Evolutionary conservation across 2,113 vertebrate species (phyloP).

Genomic region (Dasyornis broadbenti): DNA sequence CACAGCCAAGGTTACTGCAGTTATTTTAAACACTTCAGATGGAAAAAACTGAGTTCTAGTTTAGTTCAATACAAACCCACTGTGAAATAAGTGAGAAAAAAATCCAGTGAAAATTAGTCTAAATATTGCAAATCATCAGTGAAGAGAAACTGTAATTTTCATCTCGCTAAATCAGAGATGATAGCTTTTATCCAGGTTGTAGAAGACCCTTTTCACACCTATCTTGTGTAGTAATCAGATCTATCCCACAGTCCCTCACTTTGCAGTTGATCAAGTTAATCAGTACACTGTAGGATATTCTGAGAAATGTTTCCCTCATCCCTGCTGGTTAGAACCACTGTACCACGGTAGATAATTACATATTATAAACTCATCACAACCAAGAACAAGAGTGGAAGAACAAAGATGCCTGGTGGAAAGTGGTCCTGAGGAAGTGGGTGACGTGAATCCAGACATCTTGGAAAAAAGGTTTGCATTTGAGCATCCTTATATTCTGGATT

Average conservation of each 20-base stretch:
- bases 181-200: not conserved
- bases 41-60: not conserved
- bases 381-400: not conserved
- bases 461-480: not conserved
- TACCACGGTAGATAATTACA: not conserved
- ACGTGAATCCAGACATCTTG: not conserved
- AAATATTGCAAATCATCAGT: not conserved
- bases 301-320: not conserved
- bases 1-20: not conserved
- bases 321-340: not conserved
- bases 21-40: not conserved
- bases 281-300: not conserved
- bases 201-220: not conserved
- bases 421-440: not conserved
- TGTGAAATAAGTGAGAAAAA: not conserved
- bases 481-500: not conserved
- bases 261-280: not conserved
- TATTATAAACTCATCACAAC: not conserved
- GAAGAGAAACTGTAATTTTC: not conserved
- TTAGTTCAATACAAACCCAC: not conserved
- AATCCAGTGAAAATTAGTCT: not conserved
- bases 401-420: not conserved
- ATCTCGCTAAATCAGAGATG: not conserved
- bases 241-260: not conserved
- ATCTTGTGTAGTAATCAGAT: not conserved